A percentile compares a stretch with the other conserved stretches of the same genome.
These are phyloP conservation scores for Callipepla squamata DNA, from an alignment of 2,113 vertebrate genomes.

Conservation along the genomic window DNA sequence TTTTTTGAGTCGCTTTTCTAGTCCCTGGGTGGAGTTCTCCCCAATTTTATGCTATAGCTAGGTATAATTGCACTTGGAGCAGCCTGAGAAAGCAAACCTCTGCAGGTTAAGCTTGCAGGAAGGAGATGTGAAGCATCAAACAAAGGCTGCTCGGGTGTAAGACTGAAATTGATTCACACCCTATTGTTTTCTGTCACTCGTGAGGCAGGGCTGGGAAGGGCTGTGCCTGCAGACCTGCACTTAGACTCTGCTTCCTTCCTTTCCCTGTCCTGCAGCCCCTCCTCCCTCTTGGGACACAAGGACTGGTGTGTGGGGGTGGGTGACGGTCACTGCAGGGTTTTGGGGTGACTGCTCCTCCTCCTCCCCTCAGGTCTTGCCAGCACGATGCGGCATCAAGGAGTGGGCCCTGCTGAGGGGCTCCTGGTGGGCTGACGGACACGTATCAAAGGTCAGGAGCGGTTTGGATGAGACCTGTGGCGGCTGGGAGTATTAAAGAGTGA, in stretches of 20 bases:
- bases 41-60: not conserved
- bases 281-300: rapidly evolving
- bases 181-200: not conserved
- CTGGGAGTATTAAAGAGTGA: not conserved
- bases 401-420: not conserved
- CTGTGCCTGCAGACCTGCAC: rapidly evolving
- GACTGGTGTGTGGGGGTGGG: not conserved
- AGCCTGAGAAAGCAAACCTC: not conserved
- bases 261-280: rapidly evolving
- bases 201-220: not conserved
- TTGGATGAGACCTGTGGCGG: not conserved
- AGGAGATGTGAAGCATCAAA: not conserved
- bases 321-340: not conserved
- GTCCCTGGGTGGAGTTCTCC: not conserved
- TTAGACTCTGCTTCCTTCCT: not conserved
- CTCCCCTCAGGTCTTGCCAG: conserved; percentile 63
- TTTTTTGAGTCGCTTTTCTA: not conserved
- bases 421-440: not conserved
- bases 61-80: not conserved
- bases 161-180: not conserved
- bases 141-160: not conserved
- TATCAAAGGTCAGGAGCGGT: not conserved
- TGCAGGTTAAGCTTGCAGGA: not conserved
- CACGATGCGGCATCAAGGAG: conserved; percentile 24
- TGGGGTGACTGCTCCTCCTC: not conserved